These are phyloP conservation scores for Tetramorium simillimum DNA, from an alignment of 1,140 invertebrate genomes.

Conservation along the genomic window DNA sequence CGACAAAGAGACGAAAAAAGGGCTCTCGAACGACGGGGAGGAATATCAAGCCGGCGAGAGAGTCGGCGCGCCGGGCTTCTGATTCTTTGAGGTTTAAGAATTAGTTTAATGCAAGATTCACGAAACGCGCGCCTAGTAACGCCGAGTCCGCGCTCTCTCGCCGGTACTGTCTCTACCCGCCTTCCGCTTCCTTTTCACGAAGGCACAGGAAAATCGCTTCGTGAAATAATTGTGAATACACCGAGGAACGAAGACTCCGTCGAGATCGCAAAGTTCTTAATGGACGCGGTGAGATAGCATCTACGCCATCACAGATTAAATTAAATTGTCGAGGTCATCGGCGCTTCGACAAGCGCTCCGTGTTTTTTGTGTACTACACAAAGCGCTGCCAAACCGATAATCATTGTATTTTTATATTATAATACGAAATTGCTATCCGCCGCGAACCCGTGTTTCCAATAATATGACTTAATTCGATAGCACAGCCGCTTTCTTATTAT, in stretches of 20 bases:
- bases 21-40: neutral
- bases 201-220: neutral
- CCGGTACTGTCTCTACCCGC: neutral
- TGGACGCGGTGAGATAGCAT: neutral
- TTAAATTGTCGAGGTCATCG: slow-evolving; percentile 22
- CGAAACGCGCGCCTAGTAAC: slow-evolving; percentile 10
- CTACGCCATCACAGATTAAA: slow-evolving; percentile 10
- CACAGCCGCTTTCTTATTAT: slow-evolving; percentile 20
- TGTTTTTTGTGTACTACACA: slow-evolving; percentile 31
- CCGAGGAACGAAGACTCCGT: neutral
- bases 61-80: neutral
- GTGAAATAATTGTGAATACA: slow-evolving; percentile 8
- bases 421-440: slow-evolving; percentile 21
- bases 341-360: neutral
- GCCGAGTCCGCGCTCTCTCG: too few relatives aligned
- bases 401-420: slow-evolving; percentile 38
- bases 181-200: neutral
- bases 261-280: slow-evolving; percentile 13
- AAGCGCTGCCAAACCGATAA: slow-evolving; percentile 35
- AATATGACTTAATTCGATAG: slow-evolving; percentile 48
- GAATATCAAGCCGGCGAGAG: slow-evolving; percentile 28
- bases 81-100: slow-evolving; percentile 47
- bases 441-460: slow-evolving; percentile 11
- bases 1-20: slow-evolving; percentile 37
- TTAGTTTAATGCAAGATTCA: slow-evolving; percentile 46